A percentile compares a stretch with the other conserved stretches of the same genome.
Conservation (phyloP, 2,797 vertebrate genomes). For the Phoxinus dragarum region DNA sequence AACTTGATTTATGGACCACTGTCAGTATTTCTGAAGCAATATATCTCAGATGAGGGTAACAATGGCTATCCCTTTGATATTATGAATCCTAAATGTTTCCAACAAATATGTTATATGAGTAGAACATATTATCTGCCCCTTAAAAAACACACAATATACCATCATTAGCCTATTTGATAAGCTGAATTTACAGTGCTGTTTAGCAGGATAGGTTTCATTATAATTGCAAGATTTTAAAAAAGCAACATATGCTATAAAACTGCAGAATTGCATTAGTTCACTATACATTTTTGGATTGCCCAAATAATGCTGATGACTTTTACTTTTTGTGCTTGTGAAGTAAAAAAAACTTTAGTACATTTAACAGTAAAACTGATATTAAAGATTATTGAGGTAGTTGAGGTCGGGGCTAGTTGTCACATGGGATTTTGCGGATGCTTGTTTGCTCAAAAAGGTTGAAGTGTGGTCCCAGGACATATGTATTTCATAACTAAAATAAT, state of each 20-base stretch:
- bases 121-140: background rate
- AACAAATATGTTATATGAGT: background rate
- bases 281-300: background rate
- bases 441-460: background rate
- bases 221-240: background rate
- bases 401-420: background rate
- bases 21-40: conserved; percentile 53
- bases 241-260: background rate
- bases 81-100: conserved; percentile 13
- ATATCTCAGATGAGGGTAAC: conserved; percentile 21
- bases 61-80: conserved; percentile 19
- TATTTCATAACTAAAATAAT: background rate
- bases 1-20: conserved; percentile 63
- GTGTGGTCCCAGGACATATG: background rate
- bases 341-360: background rate
- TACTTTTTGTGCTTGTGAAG: background rate
- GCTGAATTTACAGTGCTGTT: background rate
- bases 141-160: background rate
- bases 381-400: background rate
- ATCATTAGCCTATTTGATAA: background rate
- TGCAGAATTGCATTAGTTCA: background rate
- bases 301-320: conserved; percentile 13
- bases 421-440: background rate
- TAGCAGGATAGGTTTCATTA: background rate
- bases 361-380: background rate